These are phyloP conservation scores for Homalodisca vitripennis DNA, from an alignment of 1,140 invertebrate genomes.

Conservation along the genomic window DNA sequence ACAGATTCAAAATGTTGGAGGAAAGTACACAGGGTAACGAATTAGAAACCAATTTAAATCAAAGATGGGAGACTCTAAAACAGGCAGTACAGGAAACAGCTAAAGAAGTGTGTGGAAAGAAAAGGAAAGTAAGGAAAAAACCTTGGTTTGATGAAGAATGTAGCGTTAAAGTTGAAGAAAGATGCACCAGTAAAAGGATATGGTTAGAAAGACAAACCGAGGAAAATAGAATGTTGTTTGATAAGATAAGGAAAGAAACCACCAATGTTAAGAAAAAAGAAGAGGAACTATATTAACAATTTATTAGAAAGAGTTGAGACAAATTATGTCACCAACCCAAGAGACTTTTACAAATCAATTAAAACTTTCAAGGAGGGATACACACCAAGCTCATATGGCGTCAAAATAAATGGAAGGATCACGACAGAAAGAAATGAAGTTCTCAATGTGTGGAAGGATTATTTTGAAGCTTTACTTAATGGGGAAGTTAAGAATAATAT, in stretches of 20 bases:
- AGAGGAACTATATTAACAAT: conserved; percentile 23
- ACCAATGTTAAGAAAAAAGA: conserved; percentile 35
- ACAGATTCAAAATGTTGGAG: neutral
- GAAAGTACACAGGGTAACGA: neutral
- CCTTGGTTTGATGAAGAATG: conserved; percentile 35
- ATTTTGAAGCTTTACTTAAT: conserved; percentile 31
- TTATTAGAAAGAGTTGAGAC: conserved; percentile 30
- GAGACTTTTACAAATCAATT: conserved; percentile 32
- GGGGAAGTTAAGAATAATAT: neutral
- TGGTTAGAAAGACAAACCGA: conserved; percentile 13
- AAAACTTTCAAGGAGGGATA: conserved; percentile 30
- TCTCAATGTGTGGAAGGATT: conserved; percentile 17
- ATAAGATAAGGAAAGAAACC: conserved; percentile 15
- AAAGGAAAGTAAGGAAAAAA: conserved; percentile 25
- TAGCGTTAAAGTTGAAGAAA: conserved; percentile 16
- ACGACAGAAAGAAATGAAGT: neutral
- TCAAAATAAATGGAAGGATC: neutral
- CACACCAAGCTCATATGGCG: conserved; percentile 22
- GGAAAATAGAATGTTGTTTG: conserved; percentile 10
- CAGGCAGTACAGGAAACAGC: neutral
- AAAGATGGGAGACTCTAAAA: conserved; percentile 18
- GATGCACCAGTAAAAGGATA: conserved; percentile 14
- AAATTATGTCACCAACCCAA: neutral
- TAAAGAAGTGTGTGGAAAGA: conserved; percentile 8
- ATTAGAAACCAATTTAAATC: conserved; percentile 7